Evolutionary conservation across 2,888 invertebrate species (phyloP).

Genomic region (Tetheella fluctuosa): DNA sequence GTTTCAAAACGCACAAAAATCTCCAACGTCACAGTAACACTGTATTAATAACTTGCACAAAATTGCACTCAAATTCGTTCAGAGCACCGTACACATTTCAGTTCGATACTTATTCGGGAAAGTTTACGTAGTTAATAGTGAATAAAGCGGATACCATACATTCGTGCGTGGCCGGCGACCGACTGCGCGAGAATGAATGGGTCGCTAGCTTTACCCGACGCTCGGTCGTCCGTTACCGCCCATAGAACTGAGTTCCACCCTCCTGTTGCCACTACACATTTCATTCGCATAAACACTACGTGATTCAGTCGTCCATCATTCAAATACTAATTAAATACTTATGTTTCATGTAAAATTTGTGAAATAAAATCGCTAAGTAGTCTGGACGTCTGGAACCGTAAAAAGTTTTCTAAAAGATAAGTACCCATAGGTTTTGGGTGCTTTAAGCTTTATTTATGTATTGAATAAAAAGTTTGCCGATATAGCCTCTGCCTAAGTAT

Average conservation of each 20-base stretch:
- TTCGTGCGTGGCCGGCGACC: slow-evolving; percentile 34
- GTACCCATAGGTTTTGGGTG: too few species aligned
- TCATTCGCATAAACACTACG: slow-evolving; percentile 33
- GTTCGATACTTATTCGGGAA: slow-evolving; percentile 45
- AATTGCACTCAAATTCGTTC: slow-evolving; percentile 9
- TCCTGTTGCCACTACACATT: slow-evolving; percentile 51
- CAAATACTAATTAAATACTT: not conserved
- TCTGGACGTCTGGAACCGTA: not conserved
- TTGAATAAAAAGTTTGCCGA: too few species aligned
- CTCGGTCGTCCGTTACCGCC: slow-evolving; percentile 38
- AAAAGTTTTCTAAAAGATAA: too few species aligned
- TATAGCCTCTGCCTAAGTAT: too few species aligned
- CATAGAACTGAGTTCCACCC: slow-evolving; percentile 51
- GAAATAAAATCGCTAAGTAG: not conserved
- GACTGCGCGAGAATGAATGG: slow-evolving; percentile 41
- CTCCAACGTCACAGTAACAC: not conserved
- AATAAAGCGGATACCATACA: slow-evolving; percentile 21
- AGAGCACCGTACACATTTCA: slow-evolving; percentile 21
- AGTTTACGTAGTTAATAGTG: slow-evolving; percentile 44
- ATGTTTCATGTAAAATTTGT: not conserved
- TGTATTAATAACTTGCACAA: not conserved
- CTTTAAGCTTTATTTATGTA: too few species aligned
- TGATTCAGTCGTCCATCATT: slow-evolving; percentile 5
- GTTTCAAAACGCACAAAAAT: not conserved
- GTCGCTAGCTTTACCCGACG: slow-evolving; percentile 13